Conservation (phyloP, 2,797 vertebrate genomes). For the Lepus townsendii region DNA sequence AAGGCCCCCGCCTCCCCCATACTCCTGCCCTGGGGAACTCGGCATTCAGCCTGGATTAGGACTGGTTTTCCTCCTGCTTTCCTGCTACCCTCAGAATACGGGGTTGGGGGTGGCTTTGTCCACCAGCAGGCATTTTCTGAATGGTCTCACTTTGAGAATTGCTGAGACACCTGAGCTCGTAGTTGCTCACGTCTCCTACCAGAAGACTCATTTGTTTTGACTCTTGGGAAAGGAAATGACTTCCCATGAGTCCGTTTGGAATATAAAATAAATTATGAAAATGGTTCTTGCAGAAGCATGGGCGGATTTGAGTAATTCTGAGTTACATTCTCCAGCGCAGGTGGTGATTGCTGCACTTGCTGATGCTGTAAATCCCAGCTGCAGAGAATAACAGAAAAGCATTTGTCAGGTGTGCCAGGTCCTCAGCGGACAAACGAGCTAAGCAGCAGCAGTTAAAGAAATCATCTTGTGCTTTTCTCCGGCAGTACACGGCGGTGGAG, state of each 20-base stretch:
- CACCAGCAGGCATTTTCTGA: not conserved
- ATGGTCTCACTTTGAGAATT: not conserved
- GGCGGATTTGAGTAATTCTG: constrained; percentile 47
- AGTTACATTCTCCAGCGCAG: constrained; percentile 20
- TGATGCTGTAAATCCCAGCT: constrained; percentile 44
- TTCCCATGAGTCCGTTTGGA: not conserved
- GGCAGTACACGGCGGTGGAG: not conserved
- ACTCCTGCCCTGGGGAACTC: not conserved
- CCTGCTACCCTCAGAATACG: not conserved
- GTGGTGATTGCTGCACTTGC: not conserved
- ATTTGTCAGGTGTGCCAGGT: not conserved
- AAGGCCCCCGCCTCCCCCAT: not conserved
- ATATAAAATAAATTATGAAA: constrained; percentile 35
- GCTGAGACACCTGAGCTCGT: not conserved
- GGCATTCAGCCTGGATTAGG: not conserved
- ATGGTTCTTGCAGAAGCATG: constrained; percentile 24
- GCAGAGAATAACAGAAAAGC: not conserved
- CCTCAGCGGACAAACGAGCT: not conserved
- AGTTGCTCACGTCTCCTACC: not conserved
- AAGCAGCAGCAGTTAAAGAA: not conserved
- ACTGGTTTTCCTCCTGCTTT: not conserved
- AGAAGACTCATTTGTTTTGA: constrained; percentile 15
- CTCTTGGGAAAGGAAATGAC: constrained; percentile 11
- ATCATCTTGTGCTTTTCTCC: not conserved
- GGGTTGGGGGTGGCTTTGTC: not conserved